Evolutionary conservation across 1,140 invertebrate genomes (phyloP).

Genomic region (Hyphantria cunea): DNA sequence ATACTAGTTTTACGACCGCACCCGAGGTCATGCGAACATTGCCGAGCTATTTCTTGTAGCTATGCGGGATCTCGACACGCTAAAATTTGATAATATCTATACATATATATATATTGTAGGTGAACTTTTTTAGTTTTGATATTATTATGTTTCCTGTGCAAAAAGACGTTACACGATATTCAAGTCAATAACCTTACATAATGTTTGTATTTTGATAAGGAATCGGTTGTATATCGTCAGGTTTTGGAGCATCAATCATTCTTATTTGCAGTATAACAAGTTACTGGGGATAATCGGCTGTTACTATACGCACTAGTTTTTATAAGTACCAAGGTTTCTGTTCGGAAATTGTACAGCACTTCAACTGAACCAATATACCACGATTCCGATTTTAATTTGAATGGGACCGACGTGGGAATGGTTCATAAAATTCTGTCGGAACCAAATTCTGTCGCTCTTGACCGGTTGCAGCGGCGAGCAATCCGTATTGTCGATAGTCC

Average conservation of each 20-base stretch:
- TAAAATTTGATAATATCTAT: constrained; percentile 3
- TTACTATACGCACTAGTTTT: no score
- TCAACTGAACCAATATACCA: no score
- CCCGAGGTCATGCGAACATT: constrained; percentile 48
- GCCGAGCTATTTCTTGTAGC: constrained; percentile 35
- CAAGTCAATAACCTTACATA: constrained; percentile 9
- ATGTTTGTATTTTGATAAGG: constrained; percentile 8
- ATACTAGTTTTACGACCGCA: constrained; percentile 56
- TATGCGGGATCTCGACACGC: constrained; percentile 20
- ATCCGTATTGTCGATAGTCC: no score
- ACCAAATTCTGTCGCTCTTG: no score
- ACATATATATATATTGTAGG: not conserved
- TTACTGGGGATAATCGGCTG: no score
- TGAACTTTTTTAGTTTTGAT: constrained; percentile 1
- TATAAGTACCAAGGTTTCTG: no score
- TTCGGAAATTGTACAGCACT: no score
- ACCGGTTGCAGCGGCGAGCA: no score
- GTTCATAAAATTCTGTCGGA: no score
- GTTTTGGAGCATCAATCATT: not conserved
- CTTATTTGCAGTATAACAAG: not conserved
- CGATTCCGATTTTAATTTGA: no score
- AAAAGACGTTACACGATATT: not conserved
- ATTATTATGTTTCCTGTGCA: not conserved
- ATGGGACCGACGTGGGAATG: no score
- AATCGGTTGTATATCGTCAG: constrained; percentile 1